These are phyloP conservation scores for Acronicta aceris DNA, from an alignment of 2,888 invertebrate genomes.

Conservation along the genomic window DNA sequence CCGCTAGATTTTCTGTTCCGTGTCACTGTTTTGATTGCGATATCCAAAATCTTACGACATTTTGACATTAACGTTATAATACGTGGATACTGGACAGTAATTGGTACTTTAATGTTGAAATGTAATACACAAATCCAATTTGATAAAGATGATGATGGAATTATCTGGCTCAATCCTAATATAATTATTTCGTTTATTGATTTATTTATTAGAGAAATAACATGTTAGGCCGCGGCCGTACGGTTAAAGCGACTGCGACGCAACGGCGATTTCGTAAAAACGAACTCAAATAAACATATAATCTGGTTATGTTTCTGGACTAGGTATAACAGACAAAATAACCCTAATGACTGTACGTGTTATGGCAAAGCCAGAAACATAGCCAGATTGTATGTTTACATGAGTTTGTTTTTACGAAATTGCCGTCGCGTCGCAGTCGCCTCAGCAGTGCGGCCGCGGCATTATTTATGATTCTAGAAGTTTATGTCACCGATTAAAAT, in stretches of 20 bases:
- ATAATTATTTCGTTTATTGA: background rate
- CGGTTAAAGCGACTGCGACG: no score
- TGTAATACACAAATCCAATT: constrained; percentile 26
- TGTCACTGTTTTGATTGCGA: constrained; percentile 61
- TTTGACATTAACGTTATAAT: constrained; percentile 2
- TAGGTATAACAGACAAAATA: no score
- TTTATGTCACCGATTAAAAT: background rate
- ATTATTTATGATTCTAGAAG: background rate
- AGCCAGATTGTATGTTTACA: no score
- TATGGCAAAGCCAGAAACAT: no score
- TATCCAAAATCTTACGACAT: constrained; percentile 30
- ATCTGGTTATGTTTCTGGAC: no score
- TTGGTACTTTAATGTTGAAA: constrained; percentile 27
- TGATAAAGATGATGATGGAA: constrained; percentile 8
- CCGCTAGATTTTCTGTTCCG: constrained; percentile 69
- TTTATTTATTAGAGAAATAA: background rate
- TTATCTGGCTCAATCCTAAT: constrained; percentile 20
- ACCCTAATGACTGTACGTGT: no score
- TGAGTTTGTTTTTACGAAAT: no score
- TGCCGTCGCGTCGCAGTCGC: no score
- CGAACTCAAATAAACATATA: no score
- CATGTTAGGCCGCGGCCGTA: no score
- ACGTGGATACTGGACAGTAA: constrained; percentile 18
- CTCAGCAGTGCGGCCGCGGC: no score
- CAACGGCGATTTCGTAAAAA: no score